phyloP scores from a whole-genome alignment of 1,140 invertebrate species.

The Zaprionus ornatus region DNA sequence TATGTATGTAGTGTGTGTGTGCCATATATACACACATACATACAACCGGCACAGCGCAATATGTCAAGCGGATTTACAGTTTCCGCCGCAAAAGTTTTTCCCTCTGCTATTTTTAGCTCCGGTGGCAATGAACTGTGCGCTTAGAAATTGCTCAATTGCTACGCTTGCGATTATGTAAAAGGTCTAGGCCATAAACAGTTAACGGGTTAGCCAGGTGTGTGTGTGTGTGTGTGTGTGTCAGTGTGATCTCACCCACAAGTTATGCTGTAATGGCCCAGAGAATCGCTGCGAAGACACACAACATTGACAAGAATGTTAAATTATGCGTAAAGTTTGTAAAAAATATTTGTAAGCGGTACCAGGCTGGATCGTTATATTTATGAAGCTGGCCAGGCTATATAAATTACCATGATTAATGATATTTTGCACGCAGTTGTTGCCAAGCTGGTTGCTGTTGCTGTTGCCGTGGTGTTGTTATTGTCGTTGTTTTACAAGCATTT shows the following conservation, averaged over 20 bases:
- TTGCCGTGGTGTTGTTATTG: constrained; percentile 55
- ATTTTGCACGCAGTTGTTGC: constrained; percentile 75
- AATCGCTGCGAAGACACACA: not conserved
- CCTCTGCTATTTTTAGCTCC: constrained; percentile 66
- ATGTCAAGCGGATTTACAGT: constrained; percentile 74
- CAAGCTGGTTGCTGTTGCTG: constrained; percentile 31
- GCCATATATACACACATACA: not conserved
- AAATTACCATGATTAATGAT: constrained; percentile 79
- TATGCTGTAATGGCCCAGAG: not conserved
- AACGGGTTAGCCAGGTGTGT: not conserved
- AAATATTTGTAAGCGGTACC: constrained; percentile 52
- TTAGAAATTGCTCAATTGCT: constrained; percentile 28
- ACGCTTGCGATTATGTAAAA: constrained; percentile 58
- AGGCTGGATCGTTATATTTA: constrained; percentile 61
- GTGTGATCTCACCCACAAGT: not conserved
- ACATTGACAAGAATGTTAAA: constrained; percentile 70
- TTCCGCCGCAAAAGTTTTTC: constrained; percentile 62
- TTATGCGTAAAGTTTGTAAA: constrained; percentile 70
- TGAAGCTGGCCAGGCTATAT: constrained; percentile 66
- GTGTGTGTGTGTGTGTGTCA: not conserved
- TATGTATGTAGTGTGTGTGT: constrained; percentile 36
- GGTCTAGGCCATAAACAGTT: constrained; percentile 58
- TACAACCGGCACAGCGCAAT: constrained; percentile 59
- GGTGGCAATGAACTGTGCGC: constrained; percentile 71
- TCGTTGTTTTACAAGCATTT: constrained; percentile 75